These are phyloP conservation scores for Eulemur rufifrons DNA, from an alignment of 2,113 vertebrate species.

Conservation along the genomic window DNA sequence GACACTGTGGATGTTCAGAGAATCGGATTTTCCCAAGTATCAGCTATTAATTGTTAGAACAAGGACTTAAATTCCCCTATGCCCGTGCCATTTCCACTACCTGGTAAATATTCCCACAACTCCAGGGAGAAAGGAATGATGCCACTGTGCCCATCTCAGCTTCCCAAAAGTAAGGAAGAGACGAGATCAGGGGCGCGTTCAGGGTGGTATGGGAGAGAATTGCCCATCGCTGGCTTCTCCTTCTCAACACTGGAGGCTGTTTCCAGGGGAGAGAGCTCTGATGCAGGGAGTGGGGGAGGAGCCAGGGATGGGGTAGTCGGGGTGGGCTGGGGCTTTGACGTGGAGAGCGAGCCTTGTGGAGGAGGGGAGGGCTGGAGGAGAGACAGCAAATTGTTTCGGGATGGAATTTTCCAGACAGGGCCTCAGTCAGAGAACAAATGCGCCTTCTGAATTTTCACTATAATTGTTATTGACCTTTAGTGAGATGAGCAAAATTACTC, in stretches of 20 bases:
- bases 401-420: constrained; percentile 76
- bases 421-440: constrained; percentile 67
- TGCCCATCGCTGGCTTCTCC: background rate
- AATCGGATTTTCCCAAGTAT: background rate
- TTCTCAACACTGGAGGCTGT: background rate
- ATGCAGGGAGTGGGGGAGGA: background rate
- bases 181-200: background rate
- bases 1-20: background rate
- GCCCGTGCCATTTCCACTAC: background rate
- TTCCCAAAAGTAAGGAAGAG: background rate
- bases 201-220: background rate
- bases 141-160: background rate
- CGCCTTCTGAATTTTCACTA: constrained; percentile 69
- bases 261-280: background rate
- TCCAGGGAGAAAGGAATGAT: background rate
- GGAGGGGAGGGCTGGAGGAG: constrained; percentile 4
- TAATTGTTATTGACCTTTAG: constrained; percentile 78
- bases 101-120: background rate
- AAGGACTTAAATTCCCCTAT: background rate
- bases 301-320: background rate
- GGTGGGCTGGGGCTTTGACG: background rate
- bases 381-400: constrained; percentile 73
- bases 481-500: constrained; percentile 66
- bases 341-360: constrained; percentile 17
- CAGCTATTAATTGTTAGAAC: background rate